A percentile compares a stretch with the other conserved stretches of the same genome.
Evolutionary conservation across 2,113 vertebrate species (phyloP).

Genomic region (Beaufortia kweichowensis): DNA sequence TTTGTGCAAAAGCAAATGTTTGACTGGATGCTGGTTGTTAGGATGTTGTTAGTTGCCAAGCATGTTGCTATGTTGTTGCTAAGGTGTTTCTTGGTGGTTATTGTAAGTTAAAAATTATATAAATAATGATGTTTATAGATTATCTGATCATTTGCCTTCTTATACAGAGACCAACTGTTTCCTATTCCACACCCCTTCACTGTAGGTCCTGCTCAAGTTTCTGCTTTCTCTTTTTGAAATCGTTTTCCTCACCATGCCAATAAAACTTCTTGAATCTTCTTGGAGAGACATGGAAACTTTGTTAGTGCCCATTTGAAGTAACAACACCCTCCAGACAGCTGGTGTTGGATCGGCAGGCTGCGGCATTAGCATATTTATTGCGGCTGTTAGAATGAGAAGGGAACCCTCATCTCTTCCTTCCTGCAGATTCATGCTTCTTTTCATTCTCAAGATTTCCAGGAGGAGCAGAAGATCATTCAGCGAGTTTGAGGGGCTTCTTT

Average conservation of each 20-base stretch:
- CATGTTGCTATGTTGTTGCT: background rate
- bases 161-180: background rate
- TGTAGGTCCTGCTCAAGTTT: conserved; percentile 17
- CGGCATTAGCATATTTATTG: conserved; percentile 56
- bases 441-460: conserved; percentile 51
- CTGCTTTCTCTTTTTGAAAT: too few species aligned
- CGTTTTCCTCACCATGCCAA: background rate
- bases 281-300: conserved; percentile 36
- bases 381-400: conserved; percentile 49
- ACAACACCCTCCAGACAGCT: conserved; percentile 61
- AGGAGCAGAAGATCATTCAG: conserved; percentile 43
- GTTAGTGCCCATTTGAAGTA: conserved; percentile 36
- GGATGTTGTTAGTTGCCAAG: background rate
- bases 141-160: background rate
- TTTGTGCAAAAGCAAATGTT: background rate
- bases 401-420: conserved; percentile 64
- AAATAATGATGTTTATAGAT: background rate
- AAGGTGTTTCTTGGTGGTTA: background rate
- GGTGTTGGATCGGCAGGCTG: conserved; percentile 51
- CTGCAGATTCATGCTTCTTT: conserved; percentile 53
- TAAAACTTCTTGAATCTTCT: conserved; percentile 5
- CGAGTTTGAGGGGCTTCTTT: conserved; percentile 14
- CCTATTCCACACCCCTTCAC: conserved; percentile 31
- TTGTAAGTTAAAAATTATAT: background rate
- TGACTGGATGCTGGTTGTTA: background rate